Base-by-base conservation (phyloP, 92 coral and sea anemone genomes). In the Paragorgia papillata region DNA sequence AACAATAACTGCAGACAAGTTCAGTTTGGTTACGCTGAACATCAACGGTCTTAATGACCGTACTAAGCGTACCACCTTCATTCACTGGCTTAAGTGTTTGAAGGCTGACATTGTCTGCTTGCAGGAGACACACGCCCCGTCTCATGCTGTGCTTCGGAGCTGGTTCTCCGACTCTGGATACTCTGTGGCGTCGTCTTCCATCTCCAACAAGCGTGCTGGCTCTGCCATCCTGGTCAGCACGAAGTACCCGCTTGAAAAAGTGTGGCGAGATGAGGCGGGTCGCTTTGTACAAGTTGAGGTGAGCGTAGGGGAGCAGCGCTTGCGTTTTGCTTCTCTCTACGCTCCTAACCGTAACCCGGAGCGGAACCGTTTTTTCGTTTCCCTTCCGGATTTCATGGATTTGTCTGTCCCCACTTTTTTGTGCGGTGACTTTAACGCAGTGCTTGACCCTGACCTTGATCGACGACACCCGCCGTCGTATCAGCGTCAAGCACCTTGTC, bases 361-460 rank as follows among this genome's bases (percentile, higher is more conserved):
- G 15, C 79, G 85, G 3, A 59, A 66, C 0, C 21, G 12, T 7
- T 80, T 83, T 17, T 57, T 83, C 74, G 32, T 63, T 0, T 26
- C 54, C 1, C 8, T 0, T 2, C 39, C 57, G 1, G 80, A 57
- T 50, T 8, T 20, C 2, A 9, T 76, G 3, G 81, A 67, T 41
- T 61, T 69, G 0, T 15, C 81, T 14, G 10, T 57, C 18, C 88
- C 84, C 4, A 69, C 85, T 0, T 34, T 85, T 20, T 24, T 85
- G 12, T 34, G 46, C 27, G 89, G 96, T 0, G 89, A 90, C 20
- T 84, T 86, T 26, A 87, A 87, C 22, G 28, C 90, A 0, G 94
- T 86, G 0, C 69, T 82, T 2, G 82, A 89, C n/a, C 76, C 75
- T 0, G 15, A 59, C 0, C 0, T 68, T 0, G 90, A 89, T 17